phyloP scores from a whole-genome alignment of 2,113 vertebrate species.

The Sigmodon hispidus region DNA sequence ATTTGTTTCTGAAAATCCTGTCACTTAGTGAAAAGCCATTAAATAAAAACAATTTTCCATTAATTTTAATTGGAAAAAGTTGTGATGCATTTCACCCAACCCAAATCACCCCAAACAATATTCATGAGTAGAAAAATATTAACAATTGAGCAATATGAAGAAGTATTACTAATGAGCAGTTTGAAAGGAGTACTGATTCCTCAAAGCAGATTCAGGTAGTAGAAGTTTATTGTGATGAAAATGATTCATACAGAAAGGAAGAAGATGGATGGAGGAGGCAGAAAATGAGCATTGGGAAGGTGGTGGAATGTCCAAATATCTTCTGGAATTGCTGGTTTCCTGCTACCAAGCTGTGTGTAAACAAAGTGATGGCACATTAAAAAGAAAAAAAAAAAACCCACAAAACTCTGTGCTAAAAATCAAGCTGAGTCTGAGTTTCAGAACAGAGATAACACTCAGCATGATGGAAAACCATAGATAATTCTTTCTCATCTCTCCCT shows the following conservation, averaged over 20 bases:
- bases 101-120: background rate
- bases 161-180: slow-evolving; percentile 4
- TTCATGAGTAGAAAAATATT: slow-evolving; percentile 27
- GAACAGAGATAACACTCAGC: background rate
- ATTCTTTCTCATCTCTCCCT: background rate
- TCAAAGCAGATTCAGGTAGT: background rate
- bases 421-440: background rate
- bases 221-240: background rate
- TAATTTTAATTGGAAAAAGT: slow-evolving; percentile 56
- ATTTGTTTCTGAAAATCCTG: slow-evolving; percentile 46
- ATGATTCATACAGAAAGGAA: background rate
- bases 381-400: background rate
- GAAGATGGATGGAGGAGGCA: background rate
- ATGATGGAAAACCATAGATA: background rate
- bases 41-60: slow-evolving; percentile 42
- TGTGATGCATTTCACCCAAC: slow-evolving; percentile 1
- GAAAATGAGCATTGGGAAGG: background rate
- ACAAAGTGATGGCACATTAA: background rate
- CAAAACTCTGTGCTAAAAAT: background rate
- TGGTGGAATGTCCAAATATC: background rate
- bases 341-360: background rate
- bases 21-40: slow-evolving; percentile 55
- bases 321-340: background rate
- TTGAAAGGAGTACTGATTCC: background rate
- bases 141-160: background rate